Evolutionary conservation across 2,113 vertebrate species (phyloP).

Genomic region (Accipiter cooperii): DNA sequence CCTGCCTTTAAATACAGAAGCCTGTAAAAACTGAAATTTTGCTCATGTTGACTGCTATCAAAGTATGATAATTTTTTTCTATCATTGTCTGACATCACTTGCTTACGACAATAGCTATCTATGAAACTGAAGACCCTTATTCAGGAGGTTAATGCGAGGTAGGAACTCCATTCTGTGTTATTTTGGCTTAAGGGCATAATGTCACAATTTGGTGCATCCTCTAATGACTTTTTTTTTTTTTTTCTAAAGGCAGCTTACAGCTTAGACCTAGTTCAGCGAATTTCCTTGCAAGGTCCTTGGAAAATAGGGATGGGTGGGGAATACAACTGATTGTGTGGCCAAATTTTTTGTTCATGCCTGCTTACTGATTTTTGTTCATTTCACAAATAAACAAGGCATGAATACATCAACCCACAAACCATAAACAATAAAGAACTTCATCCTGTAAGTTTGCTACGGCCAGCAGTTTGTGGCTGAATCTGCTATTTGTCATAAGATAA

Average conservation of each 20-base stretch:
- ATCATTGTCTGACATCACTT: slow-evolving; percentile 46
- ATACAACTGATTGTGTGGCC: slow-evolving; percentile 75
- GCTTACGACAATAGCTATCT: slow-evolving; percentile 61
- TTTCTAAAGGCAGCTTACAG: slow-evolving; percentile 69
- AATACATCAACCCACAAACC: slow-evolving; percentile 86
- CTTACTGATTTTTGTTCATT: slow-evolving; percentile 86
- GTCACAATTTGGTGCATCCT: slow-evolving; percentile 81
- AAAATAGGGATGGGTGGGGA: slow-evolving; percentile 61
- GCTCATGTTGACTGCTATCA: slow-evolving; percentile 6
- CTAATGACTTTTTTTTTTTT: slow-evolving; percentile 72
- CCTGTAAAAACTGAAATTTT: neutral
- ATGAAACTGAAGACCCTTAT: slow-evolving; percentile 71
- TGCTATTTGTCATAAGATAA: slow-evolving; percentile 88
- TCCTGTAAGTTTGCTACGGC: slow-evolving; percentile 86
- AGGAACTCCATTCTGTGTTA: slow-evolving; percentile 74
- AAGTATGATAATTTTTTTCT: slow-evolving; percentile 12
- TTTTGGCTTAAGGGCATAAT: slow-evolving; percentile 81
- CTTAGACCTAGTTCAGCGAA: slow-evolving; percentile 79
- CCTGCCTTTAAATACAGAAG: slow-evolving; percentile 23
- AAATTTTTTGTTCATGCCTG: slow-evolving; percentile 80
- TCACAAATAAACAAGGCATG: slow-evolving; percentile 89
- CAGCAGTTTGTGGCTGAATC: slow-evolving; percentile 86
- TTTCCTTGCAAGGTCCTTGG: slow-evolving; percentile 78
- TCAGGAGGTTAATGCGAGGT: slow-evolving; percentile 73
- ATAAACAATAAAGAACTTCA: slow-evolving; percentile 90